Conservation (phyloP, 2,113 vertebrate species). For the sheep (Ovis aries) region ARS-UI_Ramb_v3.0 NC_056054.1:240311501-240312000, state of each 20-base stretch:
- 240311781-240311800: slow-evolving; percentile 62
- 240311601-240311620: neutral
- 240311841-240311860: slow-evolving; percentile 59
- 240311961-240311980: slow-evolving; percentile 70
- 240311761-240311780: slow-evolving; percentile 70
- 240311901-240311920: slow-evolving; percentile 58
- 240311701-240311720: neutral
- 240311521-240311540: slow-evolving; percentile 22
- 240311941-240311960: slow-evolving; percentile 65
- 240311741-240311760: slow-evolving; percentile 51
- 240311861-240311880: slow-evolving; percentile 55
- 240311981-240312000: slow-evolving; percentile 56
- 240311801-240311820: slow-evolving; percentile 56
- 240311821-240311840: slow-evolving; percentile 13
- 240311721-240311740: neutral
- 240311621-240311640: slow-evolving; percentile 30
- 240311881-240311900: slow-evolving; percentile 27
- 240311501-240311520: slow-evolving; percentile 25
- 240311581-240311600: slow-evolving; percentile 43
- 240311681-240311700: slow-evolving; percentile 17
- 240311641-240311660: slow-evolving; percentile 36
- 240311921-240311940: slow-evolving; percentile 63
- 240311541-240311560: slow-evolving; percentile 43
- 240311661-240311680: slow-evolving; percentile 31
- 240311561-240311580: slow-evolving; percentile 41